Evolutionary conservation across 30 jellyfish, hydroid and myxozoan genomes (phyloP).

Genomic region (Morbakka virulenta): DNA sequence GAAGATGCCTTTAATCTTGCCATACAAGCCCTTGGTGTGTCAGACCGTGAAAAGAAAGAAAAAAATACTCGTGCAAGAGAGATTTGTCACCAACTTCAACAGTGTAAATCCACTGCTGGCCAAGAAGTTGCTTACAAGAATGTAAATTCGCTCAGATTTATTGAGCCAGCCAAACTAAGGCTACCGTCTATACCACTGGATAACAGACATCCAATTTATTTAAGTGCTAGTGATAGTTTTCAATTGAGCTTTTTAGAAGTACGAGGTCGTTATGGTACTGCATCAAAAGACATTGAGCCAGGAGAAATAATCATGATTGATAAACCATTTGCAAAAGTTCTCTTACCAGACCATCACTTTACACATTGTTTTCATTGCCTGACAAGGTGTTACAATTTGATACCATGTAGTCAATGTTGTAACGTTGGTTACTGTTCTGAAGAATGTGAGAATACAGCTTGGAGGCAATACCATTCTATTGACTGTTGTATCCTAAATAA

Average conservation of each 20-base stretch:
- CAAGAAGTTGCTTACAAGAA: background rate
- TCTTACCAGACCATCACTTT: slow-evolving; percentile 45
- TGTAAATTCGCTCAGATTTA: background rate
- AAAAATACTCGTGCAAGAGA: slow-evolving; percentile 28
- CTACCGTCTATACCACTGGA: slow-evolving; percentile 23
- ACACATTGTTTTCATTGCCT: slow-evolving; percentile 81
- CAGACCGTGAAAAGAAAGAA: slow-evolving; percentile 39
- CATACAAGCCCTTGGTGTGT: slow-evolving; percentile 8
- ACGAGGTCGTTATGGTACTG: slow-evolving; percentile 77
- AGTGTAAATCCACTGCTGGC: background rate
- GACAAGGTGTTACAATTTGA: slow-evolving; percentile 38
- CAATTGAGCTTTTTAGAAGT: slow-evolving; percentile 2
- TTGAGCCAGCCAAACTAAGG: background rate
- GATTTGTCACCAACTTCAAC: background rate
- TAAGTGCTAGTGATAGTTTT: slow-evolving; percentile 70
- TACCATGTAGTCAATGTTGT: slow-evolving; percentile 65
- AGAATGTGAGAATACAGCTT: slow-evolving; percentile 41
- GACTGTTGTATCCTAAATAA: slow-evolving; percentile 51
- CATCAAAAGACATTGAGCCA: slow-evolving; percentile 66
- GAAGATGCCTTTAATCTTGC: slow-evolving; percentile 29
- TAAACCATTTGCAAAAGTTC: slow-evolving; percentile 57
- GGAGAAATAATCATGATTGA: slow-evolving; percentile 85
- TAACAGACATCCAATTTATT: slow-evolving; percentile 34
- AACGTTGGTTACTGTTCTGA: slow-evolving; percentile 56
- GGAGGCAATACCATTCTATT: slow-evolving; percentile 44